Evolutionary conservation across 2,797 vertebrate species (phyloP), one percentile per base, ranked within the genome.

Genomic region (Phaenicophaeus curvirostris): DNA sequence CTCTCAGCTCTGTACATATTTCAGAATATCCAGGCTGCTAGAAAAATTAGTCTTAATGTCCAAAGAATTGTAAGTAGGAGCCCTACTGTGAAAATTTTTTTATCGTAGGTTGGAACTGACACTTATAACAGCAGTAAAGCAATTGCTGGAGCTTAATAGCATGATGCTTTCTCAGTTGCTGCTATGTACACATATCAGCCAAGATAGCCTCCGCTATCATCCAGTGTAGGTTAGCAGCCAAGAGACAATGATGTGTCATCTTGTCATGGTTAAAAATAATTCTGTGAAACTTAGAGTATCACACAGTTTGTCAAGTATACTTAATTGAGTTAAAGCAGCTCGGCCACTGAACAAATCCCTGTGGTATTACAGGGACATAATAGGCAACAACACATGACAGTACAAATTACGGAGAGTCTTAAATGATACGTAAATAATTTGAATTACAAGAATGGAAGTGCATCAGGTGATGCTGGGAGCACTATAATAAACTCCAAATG

Each of bases 51-150:
- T 76, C 89, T 91, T 88, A 91, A 76, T 81, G 42, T 95, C 78
- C 93, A 87, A 90, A 80, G 55, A 95, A 89, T 42, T 88, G 44
- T 63, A 85, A 93, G 77, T n/a, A 94, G 83, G 58, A 94, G 9
- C 50, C 86, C 85, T 96, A 75, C 93, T 96, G 96, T 93, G 96
- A 94, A 94, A 93, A 35, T 66, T 85, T 93, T 90, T 91, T 95
- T 94, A 85, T 93, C 24, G 0, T 96, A 87, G 54, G 77, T 91
- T 85, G n/a, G 74, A 96, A 80, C 94, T 93, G 85, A 93, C 86
- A 94, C 94, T 98, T 97, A 65, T 93, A 97, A 88, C 95, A 97
- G 91, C 85, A 79, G 91, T 93, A 96, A 96, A 91, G 89, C 85
- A 96, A 89, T 85, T 95, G 89, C 73, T 78, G 86, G 81, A 95